Evolutionary conservation across 2,888 invertebrate genomes (phyloP).

Genomic region (Bibio marci): DNA sequence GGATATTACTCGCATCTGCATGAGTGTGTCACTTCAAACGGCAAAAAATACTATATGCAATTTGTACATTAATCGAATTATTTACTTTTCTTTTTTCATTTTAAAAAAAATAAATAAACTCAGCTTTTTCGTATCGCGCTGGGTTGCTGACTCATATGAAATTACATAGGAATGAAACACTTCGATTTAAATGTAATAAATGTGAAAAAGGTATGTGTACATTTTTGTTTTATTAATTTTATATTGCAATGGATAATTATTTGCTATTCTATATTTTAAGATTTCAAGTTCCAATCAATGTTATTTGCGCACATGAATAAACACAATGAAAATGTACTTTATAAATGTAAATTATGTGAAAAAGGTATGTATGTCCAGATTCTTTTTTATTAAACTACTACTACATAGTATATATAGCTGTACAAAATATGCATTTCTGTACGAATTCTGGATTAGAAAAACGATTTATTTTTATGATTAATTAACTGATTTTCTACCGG

Average conservation of each 20-base stretch:
- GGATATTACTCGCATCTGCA: too few species aligned
- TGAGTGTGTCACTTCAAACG: too few species aligned
- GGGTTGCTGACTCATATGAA: conserved; percentile 9
- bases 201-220: conserved; percentile 9
- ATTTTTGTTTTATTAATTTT: not conserved
- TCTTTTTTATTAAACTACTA: too few species aligned
- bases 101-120: not conserved
- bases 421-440: too few species aligned
- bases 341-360: conserved; percentile 9
- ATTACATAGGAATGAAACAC: conserved; percentile 8
- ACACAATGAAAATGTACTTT: conserved; percentile 9
- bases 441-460: too few species aligned
- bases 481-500: too few species aligned
- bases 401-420: too few species aligned
- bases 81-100: too few species aligned
- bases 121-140: conserved; percentile 9
- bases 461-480: too few species aligned
- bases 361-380: too few species aligned
- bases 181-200: conserved; percentile 10
- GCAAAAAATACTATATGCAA: too few species aligned
- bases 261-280: not conserved
- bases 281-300: conserved; percentile 10
- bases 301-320: conserved; percentile 10
- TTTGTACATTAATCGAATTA: too few species aligned
- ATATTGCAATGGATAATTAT: not conserved